phyloP scores from a whole-genome alignment of 1,140 invertebrate genomes.

The Sinonovacula constricta region DNA sequence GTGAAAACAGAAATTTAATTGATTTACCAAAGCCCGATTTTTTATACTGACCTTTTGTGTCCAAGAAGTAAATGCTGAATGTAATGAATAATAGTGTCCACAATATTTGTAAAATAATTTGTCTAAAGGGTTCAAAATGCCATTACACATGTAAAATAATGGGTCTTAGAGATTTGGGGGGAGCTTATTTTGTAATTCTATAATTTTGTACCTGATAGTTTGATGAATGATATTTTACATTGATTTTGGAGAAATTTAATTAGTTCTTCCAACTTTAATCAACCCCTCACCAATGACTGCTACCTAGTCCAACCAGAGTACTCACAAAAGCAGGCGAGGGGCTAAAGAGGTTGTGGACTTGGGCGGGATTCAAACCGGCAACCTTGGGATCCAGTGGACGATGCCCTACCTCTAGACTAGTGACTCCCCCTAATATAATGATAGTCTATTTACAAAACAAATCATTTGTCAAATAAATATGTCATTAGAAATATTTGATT shows the following conservation, averaged over 20 bases:
- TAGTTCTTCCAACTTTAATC: constrained; percentile 30
- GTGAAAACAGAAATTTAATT: constrained; percentile 31
- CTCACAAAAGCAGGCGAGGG: constrained; percentile 28
- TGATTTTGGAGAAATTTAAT: constrained; percentile 31
- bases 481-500: constrained; percentile 31
- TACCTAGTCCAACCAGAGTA: constrained; percentile 29
- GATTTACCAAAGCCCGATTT: constrained; percentile 27
- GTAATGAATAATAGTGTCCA: constrained; percentile 30
- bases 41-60: constrained; percentile 27
- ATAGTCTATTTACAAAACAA: constrained; percentile 31
- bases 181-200: constrained; percentile 31
- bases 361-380: constrained; percentile 28
- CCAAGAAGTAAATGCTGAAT: constrained; percentile 30
- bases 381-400: constrained; percentile 28
- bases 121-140: constrained; percentile 30
- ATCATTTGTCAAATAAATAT: constrained; percentile 31
- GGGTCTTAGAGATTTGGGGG: constrained; percentile 28
- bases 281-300: constrained; percentile 28
- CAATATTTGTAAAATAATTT: constrained; percentile 32
- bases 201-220: constrained; percentile 31
- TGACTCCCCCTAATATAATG: constrained; percentile 30
- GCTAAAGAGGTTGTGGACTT: constrained; percentile 29
- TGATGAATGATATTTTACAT: constrained; percentile 31
- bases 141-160: constrained; percentile 31
- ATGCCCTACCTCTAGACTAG: constrained; percentile 29